These are phyloP conservation scores for Peromyscus leucopus DNA, from an alignment of 2,113 vertebrate species.

Conservation along the genomic window DNA sequence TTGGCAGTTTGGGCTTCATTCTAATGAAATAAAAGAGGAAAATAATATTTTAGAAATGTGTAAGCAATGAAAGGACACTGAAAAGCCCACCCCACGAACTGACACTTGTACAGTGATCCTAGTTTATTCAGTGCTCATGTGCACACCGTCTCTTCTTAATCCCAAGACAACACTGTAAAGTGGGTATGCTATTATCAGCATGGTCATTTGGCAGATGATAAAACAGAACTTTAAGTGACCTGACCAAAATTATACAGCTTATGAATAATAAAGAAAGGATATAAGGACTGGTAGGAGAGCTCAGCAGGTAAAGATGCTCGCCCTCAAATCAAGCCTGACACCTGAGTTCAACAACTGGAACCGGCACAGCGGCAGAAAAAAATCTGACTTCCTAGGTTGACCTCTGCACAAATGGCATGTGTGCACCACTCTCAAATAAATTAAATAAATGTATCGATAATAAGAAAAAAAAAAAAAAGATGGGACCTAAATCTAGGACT, in stretches of 20 bases:
- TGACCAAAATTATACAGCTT: constrained; percentile 3
- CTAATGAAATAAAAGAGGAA: constrained; percentile 80
- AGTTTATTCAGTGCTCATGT: constrained; percentile 31
- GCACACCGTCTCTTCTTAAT: background rate
- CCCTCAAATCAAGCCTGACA: background rate
- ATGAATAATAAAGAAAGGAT: constrained; percentile 22
- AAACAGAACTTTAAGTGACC: constrained; percentile 47
- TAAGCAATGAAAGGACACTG: constrained; percentile 46
- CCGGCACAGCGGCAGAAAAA: background rate
- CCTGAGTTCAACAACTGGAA: too few species aligned
- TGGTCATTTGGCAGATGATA: constrained; percentile 33
- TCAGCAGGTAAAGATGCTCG: background rate
- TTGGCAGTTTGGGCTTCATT: constrained; percentile 95
- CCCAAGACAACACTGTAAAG: background rate
- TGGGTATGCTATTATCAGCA: background rate
- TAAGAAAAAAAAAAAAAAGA: background rate
- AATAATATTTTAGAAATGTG: background rate
- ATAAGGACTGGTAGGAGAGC: background rate
- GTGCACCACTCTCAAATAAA: background rate
- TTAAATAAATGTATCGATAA: constrained; percentile 13
- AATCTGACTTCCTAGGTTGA: background rate
- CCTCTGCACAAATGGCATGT: background rate
- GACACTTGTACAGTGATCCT: constrained; percentile 24
- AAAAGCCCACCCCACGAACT: constrained; percentile 13
- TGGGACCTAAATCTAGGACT: background rate